Percentiles rank a stretch among this genome's conserved stretches.
These are phyloP conservation scores for Chaetops frenatus DNA, from an alignment of 2,113 vertebrate species.

Conservation along the genomic window DNA sequence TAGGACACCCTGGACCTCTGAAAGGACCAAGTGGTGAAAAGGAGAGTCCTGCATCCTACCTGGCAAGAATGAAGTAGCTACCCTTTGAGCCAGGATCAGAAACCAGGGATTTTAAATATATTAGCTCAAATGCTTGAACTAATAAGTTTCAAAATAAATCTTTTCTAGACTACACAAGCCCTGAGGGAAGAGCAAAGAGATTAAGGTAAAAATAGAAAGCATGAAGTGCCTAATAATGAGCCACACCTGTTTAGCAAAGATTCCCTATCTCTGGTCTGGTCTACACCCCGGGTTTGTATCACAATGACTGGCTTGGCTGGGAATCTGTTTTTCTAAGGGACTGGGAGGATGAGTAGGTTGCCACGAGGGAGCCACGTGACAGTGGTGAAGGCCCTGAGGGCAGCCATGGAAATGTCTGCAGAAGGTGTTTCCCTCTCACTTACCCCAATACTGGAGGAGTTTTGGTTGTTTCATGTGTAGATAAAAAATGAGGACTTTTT, in stretches of 20 bases:
- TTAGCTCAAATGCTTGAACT: conserved; percentile 28
- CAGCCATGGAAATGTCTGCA: neutral
- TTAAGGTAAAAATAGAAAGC: conserved; percentile 64
- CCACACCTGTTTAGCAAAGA: conserved; percentile 41
- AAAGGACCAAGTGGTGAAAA: neutral
- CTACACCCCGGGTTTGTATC: neutral
- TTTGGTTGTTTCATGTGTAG: conserved; percentile 7
- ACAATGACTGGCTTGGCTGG: neutral
- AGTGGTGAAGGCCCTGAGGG: neutral
- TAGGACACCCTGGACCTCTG: neutral
- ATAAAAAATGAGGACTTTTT: conserved; percentile 39
- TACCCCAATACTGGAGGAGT: neutral
- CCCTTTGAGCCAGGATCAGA: neutral
- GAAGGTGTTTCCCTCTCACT: neutral
- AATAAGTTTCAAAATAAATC: conserved; percentile 63
- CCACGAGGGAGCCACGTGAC: neutral
- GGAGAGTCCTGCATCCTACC: neutral
- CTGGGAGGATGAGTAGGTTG: neutral
- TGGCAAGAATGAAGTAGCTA: neutral
- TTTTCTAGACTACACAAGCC: conserved; percentile 58
- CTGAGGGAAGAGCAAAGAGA: conserved; percentile 42
- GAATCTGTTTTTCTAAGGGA: neutral
- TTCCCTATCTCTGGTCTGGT: conserved; percentile 36
- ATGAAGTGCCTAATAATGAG: conserved; percentile 43
- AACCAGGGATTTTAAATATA: conserved; percentile 15